These are phyloP conservation scores for Baryphthengus martii DNA, from an alignment of 2,113 vertebrate genomes.

Conservation along the genomic window DNA sequence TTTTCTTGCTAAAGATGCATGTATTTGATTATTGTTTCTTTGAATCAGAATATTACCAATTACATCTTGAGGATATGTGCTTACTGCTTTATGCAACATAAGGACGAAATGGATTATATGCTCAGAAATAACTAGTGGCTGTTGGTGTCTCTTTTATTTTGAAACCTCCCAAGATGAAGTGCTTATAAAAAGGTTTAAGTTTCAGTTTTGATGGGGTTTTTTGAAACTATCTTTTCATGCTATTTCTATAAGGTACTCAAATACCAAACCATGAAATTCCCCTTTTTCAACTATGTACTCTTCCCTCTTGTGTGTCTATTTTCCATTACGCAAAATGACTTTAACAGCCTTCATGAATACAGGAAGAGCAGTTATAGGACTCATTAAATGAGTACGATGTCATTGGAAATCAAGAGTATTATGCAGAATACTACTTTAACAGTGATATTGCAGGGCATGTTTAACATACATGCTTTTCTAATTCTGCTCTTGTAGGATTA, in stretches of 20 bases:
- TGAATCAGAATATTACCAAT: background rate
- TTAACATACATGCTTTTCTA: background rate
- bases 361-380: background rate
- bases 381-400: background rate
- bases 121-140: background rate
- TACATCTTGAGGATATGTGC: background rate
- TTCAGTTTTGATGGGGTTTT: background rate
- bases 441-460: background rate
- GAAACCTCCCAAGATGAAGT: background rate
- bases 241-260: background rate
- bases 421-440: background rate
- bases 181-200: background rate
- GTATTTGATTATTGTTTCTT: background rate
- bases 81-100: background rate
- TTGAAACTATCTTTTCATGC: background rate
- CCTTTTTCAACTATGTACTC: background rate
- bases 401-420: background rate
- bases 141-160: background rate
- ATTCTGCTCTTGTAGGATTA: slow-evolving; percentile 79
- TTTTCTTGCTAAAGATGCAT: background rate
- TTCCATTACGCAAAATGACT: background rate
- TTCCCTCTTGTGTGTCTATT: background rate
- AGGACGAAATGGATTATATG: background rate
- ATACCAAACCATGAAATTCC: background rate
- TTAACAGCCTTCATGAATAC: background rate